Base-by-base conservation (phyloP, 2,797 vertebrate species). In the Chaunax sp. region DNA sequence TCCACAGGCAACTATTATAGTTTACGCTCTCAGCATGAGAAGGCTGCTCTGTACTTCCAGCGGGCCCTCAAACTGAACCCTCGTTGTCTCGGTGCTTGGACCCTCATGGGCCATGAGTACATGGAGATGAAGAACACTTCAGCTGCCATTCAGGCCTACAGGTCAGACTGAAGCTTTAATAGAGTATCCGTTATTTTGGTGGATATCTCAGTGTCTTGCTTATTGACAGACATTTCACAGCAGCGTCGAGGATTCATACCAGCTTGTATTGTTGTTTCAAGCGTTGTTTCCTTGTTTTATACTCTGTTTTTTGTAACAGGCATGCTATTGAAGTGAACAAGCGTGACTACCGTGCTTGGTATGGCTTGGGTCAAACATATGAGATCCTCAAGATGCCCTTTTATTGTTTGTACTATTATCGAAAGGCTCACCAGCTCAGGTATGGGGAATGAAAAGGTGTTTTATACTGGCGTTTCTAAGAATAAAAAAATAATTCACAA, bases 41-140 rank as follows among this genome's bases (percentile, higher is more conserved):
- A 99, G 85, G 98, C 98, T 57, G 98, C 97, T 0, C 91, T 99
- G 28, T 99, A 99, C 94, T 99, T 99, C 85, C 98, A 99, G 93
- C 94, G 98, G 43, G 98, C 98, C 12, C 93, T 99, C 75, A 99
- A 99, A 77, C 91, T 99, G 73, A 99, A 99, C 84, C 98, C 98
- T 35, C 96, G 98, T 47, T 99, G 98, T 80, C 94, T 99, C 22
- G 97, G 98, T 28, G 98, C 98, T 68, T 99, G 98, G 98, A 99
- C 98, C 0, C 95, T 99, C 35, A 99, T 99, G 98, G 98, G 98
- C 37, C 98, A 99, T 2, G 98, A 99, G 67, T 99, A 99, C 86
- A 99, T 99, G 98, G 98, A 99, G 87, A 99, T 99, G 98, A 99
- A 99, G 88, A 99, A 99, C 88, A 99, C 98, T 0, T 98, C 98